Evolutionary conservation across 1,140 invertebrate genomes (phyloP).

Genomic region (Drosophila serrata): DNA sequence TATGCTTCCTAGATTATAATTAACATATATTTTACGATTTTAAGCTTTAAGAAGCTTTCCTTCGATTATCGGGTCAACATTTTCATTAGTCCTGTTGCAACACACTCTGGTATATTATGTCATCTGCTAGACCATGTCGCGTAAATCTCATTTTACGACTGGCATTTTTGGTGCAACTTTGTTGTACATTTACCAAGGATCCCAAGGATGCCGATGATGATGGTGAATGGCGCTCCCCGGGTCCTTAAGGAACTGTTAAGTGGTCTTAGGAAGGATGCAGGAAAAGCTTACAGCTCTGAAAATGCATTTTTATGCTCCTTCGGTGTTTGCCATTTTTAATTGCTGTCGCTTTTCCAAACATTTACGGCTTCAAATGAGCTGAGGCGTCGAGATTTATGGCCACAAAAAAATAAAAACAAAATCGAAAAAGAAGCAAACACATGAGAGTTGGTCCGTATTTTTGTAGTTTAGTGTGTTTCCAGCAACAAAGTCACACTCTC

Average conservation of each 20-base stretch:
- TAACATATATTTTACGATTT: too few species aligned
- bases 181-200: conserved; percentile 23
- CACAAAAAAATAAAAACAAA: background rate
- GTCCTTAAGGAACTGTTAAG: conserved; percentile 55
- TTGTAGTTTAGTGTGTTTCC: conserved; percentile 42
- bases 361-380: conserved; percentile 76
- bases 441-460: conserved; percentile 32
- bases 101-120: conserved; percentile 51
- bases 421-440: background rate
- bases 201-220: background rate
- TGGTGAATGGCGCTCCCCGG: conserved; percentile 9
- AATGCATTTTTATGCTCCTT: conserved; percentile 66
- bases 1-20: background rate
- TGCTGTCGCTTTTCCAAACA: conserved; percentile 77
- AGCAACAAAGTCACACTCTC: conserved; percentile 67
- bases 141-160: conserved; percentile 51
- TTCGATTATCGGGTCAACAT: conserved; percentile 3
- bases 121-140: conserved; percentile 39
- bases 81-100: conserved; percentile 37
- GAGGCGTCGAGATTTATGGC: conserved; percentile 77
- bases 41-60: background rate
- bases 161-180: conserved; percentile 40
- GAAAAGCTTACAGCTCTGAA: background rate
- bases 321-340: conserved; percentile 77
- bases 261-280: conserved; percentile 46